phyloP scores from a whole-genome alignment of 2,888 invertebrate genomes.

The Acrocera orbiculus region DNA sequence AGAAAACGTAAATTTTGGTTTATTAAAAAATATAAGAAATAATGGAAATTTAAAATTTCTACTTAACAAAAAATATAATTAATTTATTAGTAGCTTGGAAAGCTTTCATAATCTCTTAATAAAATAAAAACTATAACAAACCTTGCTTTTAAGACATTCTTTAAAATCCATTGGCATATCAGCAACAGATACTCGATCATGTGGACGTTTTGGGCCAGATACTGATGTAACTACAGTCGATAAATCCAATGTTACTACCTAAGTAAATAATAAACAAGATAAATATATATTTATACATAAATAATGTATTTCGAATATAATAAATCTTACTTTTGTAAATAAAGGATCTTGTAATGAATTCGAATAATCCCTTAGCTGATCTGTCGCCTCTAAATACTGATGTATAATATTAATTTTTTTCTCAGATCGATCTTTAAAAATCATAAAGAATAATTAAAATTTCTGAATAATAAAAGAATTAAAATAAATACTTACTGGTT shows the following conservation, averaged over 20 bases:
- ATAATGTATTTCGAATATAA: background rate
- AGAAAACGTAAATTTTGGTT: too few relatives aligned
- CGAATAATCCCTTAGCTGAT: conserved; percentile 68
- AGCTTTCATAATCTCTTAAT: too few relatives aligned
- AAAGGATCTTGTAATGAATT: conserved; percentile 60
- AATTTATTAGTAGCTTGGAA: too few relatives aligned
- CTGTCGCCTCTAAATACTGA: conserved; percentile 61
- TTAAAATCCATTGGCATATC: conserved; percentile 83
- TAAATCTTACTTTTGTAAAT: conserved; percentile 48
- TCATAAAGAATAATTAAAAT: conserved; percentile 12
- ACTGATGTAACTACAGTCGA: conserved; percentile 81
- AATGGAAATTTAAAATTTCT: background rate
- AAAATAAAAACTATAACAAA: conserved; percentile 26
- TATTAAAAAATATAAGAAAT: too few relatives aligned
- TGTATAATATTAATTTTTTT: conserved; percentile 62
- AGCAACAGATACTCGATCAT: conserved; percentile 80
- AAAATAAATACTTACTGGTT: conserved; percentile 42
- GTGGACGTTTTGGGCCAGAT: conserved; percentile 93
- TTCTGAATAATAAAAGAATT: background rate
- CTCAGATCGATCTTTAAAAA: conserved; percentile 69
- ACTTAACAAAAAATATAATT: background rate
- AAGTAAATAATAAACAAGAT: conserved; percentile 5
- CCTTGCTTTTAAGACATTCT: conserved; percentile 71
- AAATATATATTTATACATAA: conserved; percentile 3
- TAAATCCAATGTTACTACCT: conserved; percentile 72